Evolutionary conservation across 1,140 invertebrate species (phyloP), one percentile per base, ranked within the genome.

Genomic region (Scaptomyza pallida): DNA sequence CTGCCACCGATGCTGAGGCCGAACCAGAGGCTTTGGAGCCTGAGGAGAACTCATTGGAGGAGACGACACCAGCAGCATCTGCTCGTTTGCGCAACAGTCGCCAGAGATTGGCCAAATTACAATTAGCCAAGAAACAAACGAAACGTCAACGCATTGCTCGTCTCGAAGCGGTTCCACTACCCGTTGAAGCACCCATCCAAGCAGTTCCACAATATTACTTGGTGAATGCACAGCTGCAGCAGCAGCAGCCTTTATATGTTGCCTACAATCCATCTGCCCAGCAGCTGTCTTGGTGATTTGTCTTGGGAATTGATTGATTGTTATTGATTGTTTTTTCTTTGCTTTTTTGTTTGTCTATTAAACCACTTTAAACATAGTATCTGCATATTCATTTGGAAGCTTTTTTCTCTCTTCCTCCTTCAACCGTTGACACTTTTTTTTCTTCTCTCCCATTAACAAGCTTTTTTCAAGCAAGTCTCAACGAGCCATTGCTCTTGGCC

Each of bases 241-340:
- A 85, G 35, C 80, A 85, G 64, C 80, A 85, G 35, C 81, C 76
- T 16, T 85, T 77, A 9, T 35, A 73, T 5, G 59, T 85, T 6
- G 69, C 81, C 64, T 86, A 76, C 62, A 77, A 35, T 69, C 61
- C 61, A 21, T 69, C 68, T 21, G 43, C 56, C 5, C 80, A 85
- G 68, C 81, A 81, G 47, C 50, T 88, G 45, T 50, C 54, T 13
- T 85, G 81, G 80, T 85, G 63, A 70, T 21, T 13, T 5, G 10
- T 21, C 2, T 8, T 23, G 23, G 8, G 9, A 8, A 54, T 16
- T 43, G 17, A 44, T 40, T 16, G 16, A 64, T 35, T 65, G 54
- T 70, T 70, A 64, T 40, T 26, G 40, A 56, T 47, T 47, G 35
- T 52, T 33, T 50, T 44, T 57, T 60, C 35, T 23, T 26, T 47